Percentiles rank a stretch among this genome's conserved stretches.
phyloP scores from a whole-genome alignment of 2,888 invertebrate genomes.

The Coleophora flavipennella region DNA sequence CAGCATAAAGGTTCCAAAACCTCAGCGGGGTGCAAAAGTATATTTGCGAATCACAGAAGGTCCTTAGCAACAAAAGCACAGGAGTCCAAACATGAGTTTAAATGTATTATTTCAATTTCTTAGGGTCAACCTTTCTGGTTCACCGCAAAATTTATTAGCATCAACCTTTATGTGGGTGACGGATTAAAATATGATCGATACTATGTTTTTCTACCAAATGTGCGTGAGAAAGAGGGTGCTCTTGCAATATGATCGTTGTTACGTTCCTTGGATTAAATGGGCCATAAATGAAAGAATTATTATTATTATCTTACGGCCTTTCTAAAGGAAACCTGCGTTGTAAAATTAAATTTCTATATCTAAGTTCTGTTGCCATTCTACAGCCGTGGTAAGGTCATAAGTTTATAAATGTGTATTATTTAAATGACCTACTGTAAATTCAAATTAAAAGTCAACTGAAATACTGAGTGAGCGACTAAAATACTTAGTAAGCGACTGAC shows the following conservation, averaged over 20 bases:
- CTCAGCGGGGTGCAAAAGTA: conserved; percentile 8
- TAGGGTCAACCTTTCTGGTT: conserved; percentile 45
- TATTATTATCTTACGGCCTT: too few relatives aligned
- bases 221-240: conserved; percentile 33
- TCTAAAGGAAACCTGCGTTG: too few relatives aligned
- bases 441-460: too few relatives aligned
- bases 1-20: too few relatives aligned
- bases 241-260: conserved; percentile 4
- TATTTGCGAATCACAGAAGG: conserved; percentile 21
- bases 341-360: too few relatives aligned
- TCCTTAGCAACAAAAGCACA: conserved; percentile 27
- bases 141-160: conserved; percentile 26
- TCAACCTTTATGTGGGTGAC: conserved; percentile 31
- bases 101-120: conserved; percentile 39
- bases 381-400: too few relatives aligned
- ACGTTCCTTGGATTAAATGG: conserved; percentile 1
- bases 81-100: conserved; percentile 47
- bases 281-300: conserved; percentile 12
- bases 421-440: too few relatives aligned
- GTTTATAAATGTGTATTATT: too few relatives aligned
- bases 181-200: conserved; percentile 32
- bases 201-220: conserved; percentile 23
- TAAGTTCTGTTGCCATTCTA: too few relatives aligned
- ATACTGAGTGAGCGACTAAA: too few relatives aligned
- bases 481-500: too few relatives aligned